Percentiles rank a stretch among this genome's conserved stretches.
Conservation (phyloP, 1,140 invertebrate species). For the Drosophila pachea region DNA sequence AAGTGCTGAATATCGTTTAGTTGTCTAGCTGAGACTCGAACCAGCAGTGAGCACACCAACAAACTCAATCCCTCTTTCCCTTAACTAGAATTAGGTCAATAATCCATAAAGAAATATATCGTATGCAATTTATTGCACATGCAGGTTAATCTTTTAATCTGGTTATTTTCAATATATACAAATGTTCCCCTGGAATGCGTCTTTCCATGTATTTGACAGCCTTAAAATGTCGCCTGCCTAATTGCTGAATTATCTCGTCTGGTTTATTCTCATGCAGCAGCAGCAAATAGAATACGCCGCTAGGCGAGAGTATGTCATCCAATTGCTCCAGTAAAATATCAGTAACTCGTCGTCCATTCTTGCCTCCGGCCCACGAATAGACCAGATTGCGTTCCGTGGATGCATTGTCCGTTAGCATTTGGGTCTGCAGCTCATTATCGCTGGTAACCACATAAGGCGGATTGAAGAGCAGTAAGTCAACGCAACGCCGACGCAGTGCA, state of each 20-base stretch:
- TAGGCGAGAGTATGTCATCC: conserved; percentile 83
- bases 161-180: conserved; percentile 80
- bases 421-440: conserved; percentile 80
- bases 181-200: conserved; percentile 81
- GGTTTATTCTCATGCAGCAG: conserved; percentile 92
- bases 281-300: conserved; percentile 91
- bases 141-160: conserved; percentile 40
- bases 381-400: conserved; percentile 79
- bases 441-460: conserved; percentile 97
- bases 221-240: conserved; percentile 82
- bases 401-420: conserved; percentile 7
- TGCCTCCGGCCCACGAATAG: conserved; percentile 92
- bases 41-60: neutral
- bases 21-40: neutral
- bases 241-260: conserved; percentile 84
- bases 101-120: neutral
- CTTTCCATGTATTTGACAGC: conserved; percentile 84
- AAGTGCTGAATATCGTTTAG: neutral
- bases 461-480: conserved; percentile 97
- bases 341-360: conserved; percentile 88
- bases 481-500: conserved; percentile 79
- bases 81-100: no score
- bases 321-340: conserved; percentile 86
- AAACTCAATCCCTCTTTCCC: neutral
- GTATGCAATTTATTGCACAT: conserved; percentile 33